phyloP scores from a whole-genome alignment of 2,797 vertebrate genomes.

The Enteromius trimaculatus region DNA sequence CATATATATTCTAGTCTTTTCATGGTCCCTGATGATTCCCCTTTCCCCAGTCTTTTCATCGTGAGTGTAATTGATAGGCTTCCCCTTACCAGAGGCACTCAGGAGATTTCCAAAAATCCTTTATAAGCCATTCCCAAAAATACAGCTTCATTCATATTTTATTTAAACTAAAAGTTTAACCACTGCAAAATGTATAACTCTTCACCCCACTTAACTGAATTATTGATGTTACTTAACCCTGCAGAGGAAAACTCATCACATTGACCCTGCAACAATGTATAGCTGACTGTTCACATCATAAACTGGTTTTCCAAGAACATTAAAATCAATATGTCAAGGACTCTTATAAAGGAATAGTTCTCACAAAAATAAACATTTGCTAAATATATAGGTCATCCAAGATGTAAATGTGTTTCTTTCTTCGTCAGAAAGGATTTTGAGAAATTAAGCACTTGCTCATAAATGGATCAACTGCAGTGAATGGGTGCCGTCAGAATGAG shows the following conservation, averaged over 20 bases:
- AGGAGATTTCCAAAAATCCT: constrained; percentile 17
- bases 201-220: constrained; percentile 28
- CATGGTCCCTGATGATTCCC: not conserved
- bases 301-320: constrained; percentile 2
- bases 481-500: not conserved
- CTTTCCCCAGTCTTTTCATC: not conserved
- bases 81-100: not conserved
- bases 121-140: constrained; percentile 27
- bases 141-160: constrained; percentile 33
- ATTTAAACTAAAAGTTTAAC: constrained; percentile 38
- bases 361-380: not conserved
- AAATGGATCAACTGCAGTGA: not conserved
- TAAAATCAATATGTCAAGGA: not conserved
- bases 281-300: constrained; percentile 1
- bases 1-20: not conserved
- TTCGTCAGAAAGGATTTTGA: not conserved
- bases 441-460: not conserved
- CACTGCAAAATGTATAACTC: constrained; percentile 29
- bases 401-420: not conserved
- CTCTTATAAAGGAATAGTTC: not conserved
- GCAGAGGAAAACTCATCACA: not conserved
- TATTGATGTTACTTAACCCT: constrained; percentile 39
- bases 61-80: constrained; percentile 17
- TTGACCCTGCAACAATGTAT: constrained; percentile 13
- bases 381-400: not conserved